phyloP scores from a whole-genome alignment of 2,888 invertebrate species.

The Hydriomena furcata region DNA sequence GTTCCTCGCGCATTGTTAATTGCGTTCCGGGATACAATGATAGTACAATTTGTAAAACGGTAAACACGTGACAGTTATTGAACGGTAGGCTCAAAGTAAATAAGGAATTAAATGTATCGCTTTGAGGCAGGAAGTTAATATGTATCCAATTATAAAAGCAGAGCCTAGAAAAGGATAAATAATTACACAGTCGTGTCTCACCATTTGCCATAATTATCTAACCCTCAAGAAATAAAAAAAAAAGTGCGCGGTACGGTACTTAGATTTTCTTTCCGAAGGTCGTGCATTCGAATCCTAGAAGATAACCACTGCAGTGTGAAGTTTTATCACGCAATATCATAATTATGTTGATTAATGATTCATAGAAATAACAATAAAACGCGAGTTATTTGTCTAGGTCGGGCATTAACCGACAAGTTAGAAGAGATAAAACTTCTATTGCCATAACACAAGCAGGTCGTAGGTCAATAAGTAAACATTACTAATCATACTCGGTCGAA shows the following conservation, averaged over 20 bases:
- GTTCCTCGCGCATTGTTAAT: slow-evolving; percentile 49
- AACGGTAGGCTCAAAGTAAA: slow-evolving; percentile 6
- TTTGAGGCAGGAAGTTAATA: neutral
- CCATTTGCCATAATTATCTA: too few species aligned
- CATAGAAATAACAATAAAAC: neutral
- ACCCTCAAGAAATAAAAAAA: too few species aligned
- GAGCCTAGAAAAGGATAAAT: too few species aligned
- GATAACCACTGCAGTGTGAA: too few species aligned
- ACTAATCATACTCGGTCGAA: too few species aligned
- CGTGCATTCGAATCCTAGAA: too few species aligned
- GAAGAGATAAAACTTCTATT: neutral
- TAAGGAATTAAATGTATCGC: slow-evolving; percentile 14
- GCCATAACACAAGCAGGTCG: neutral
- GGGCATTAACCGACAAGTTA: slow-evolving; percentile 10
- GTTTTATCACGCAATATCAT: too few species aligned
- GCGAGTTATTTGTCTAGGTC: slow-evolving; percentile 10
- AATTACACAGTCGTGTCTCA: too few species aligned
- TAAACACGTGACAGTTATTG: slow-evolving; percentile 10
- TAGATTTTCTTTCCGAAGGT: too few species aligned
- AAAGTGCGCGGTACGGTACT: too few species aligned
- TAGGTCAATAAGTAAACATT: too few species aligned
- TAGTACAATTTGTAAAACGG: slow-evolving; percentile 18
- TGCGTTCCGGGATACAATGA: slow-evolving; percentile 43
- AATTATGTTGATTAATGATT: neutral
- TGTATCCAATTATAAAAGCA: too few species aligned